Base-by-base conservation (phyloP, 35 echinoderm and acorn worm genomes). In the Diadema setosum region DNA sequence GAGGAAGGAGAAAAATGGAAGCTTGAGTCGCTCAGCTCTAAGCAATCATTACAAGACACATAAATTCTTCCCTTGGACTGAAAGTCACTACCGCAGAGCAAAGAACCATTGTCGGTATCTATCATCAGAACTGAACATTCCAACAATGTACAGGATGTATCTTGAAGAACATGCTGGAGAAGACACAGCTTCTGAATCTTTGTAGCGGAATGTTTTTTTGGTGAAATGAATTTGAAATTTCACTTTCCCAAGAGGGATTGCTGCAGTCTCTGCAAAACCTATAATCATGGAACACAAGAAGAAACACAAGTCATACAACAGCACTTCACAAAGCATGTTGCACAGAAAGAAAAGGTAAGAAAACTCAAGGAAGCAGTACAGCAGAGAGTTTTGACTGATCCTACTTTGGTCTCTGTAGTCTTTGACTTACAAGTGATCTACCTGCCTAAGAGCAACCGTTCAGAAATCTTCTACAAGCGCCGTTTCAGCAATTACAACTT, bases 371-470 rank as follows among this genome's bases (percentile, higher is more conserved):
- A 67, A 46, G 58, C 17, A 21, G n/a, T n/a, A n/a, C n/a, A n/a
- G n/a, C n/a, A n/a, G n/a, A n/a, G n/a, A n/a, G n/a, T n/a, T n/a
- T n/a, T n/a, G n/a, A n/a, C n/a, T n/a, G n/a, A n/a, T n/a, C n/a
- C n/a, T n/a, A 42, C 42, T 0, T 15, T 49, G 61, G 5, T 42
- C 5, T 41, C 50, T 25, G 48, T 65, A 35, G 45, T 81, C 11
- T 95, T 95, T 55, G 93, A 90, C 40, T 58, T 90, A 29, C 93
- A 95, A 67, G 93, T 95, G 0, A 61, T 95, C 17, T 95, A 95
- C 41, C 15, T 95, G 12, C 89, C 89, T 81, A 70, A 87, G 57
- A 87, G 89, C 21, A 3, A 42, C 3, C 42, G 89, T 9, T 80
- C 52, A 18, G 93, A 91, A 29, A 27, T 95, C 4, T 95, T 95